Percentiles rank a stretch among this genome's conserved stretches.
Conservation (phyloP, 2,888 invertebrate species). For the Microplitis deprimator region DNA sequence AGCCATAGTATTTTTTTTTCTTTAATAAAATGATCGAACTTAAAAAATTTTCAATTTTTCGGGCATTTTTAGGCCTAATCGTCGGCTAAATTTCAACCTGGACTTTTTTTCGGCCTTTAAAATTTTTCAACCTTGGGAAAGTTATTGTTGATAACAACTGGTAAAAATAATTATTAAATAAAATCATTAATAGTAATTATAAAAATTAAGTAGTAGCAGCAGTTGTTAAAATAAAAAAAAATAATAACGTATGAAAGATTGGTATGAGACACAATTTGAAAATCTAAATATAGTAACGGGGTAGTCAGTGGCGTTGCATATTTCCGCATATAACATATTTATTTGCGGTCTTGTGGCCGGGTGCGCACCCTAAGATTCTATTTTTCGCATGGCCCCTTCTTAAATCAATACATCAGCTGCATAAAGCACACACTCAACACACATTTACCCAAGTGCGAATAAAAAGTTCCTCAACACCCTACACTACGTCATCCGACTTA, state of each 20-base stretch:
- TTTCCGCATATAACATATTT: constrained; percentile 68
- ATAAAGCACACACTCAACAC: too few relatives aligned
- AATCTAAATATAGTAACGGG: constrained; percentile 63
- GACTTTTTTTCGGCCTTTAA: too few relatives aligned
- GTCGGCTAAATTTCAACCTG: too few relatives aligned
- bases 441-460: too few relatives aligned
- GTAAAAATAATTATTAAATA: neutral
- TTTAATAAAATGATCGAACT: too few relatives aligned
- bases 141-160: too few relatives aligned
- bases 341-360: constrained; percentile 60
- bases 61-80: too few relatives aligned
- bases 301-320: constrained; percentile 65
- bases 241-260: constrained; percentile 56
- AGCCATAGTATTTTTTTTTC: too few relatives aligned
- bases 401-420: too few relatives aligned
- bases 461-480: too few relatives aligned
- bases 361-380: constrained; percentile 39
- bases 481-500: constrained; percentile 12
- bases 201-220: neutral
- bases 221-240: neutral
- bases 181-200: neutral
- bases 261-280: constrained; percentile 68
- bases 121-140: too few relatives aligned
- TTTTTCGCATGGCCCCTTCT: constrained; percentile 29
- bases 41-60: too few relatives aligned